These are phyloP conservation scores for Campopleginae sp. DNA, from an alignment of 2,888 invertebrate species.

Conservation along the genomic window DNA sequence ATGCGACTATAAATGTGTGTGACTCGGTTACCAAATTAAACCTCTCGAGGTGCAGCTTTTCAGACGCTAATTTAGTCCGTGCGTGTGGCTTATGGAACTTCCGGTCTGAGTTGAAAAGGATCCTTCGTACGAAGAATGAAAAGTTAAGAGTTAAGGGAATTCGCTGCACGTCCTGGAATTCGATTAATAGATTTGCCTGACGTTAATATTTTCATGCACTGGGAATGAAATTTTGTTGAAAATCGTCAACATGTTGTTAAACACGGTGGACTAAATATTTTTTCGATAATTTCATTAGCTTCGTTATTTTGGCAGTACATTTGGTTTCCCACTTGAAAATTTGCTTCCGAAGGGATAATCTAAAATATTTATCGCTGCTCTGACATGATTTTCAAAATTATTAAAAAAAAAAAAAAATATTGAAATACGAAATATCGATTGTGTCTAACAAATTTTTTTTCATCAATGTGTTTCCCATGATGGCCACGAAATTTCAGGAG, in stretches of 20 bases:
- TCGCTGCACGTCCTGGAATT: constrained; percentile 17
- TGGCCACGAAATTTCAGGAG: neutral
- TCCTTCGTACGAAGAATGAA: constrained; percentile 20
- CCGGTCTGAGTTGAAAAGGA: constrained; percentile 43
- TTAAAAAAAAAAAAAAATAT: too few relatives aligned
- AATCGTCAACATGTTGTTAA: too few relatives aligned
- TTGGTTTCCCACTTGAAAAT: too few relatives aligned
- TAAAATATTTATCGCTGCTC: too few relatives aligned
- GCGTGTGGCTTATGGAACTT: constrained; percentile 38
- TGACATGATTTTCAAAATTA: too few relatives aligned
- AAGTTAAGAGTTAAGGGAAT: constrained; percentile 21
- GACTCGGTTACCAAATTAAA: constrained; percentile 55
- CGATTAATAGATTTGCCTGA: neutral
- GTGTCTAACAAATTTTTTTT: too few relatives aligned
- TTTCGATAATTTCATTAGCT: too few relatives aligned
- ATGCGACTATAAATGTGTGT: constrained; percentile 38
- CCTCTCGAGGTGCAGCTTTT: constrained; percentile 20
- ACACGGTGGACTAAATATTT: too few relatives aligned
- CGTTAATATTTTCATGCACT: neutral
- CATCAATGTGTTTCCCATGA: neutral
- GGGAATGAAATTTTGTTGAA: too few relatives aligned
- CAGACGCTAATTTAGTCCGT: constrained; percentile 8
- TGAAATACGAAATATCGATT: too few relatives aligned
- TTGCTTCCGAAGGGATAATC: too few relatives aligned
- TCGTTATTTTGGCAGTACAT: too few relatives aligned